These are phyloP conservation scores for Drosophila neotestacea DNA, from an alignment of 2,888 invertebrate genomes.

Conservation along the genomic window DNA sequence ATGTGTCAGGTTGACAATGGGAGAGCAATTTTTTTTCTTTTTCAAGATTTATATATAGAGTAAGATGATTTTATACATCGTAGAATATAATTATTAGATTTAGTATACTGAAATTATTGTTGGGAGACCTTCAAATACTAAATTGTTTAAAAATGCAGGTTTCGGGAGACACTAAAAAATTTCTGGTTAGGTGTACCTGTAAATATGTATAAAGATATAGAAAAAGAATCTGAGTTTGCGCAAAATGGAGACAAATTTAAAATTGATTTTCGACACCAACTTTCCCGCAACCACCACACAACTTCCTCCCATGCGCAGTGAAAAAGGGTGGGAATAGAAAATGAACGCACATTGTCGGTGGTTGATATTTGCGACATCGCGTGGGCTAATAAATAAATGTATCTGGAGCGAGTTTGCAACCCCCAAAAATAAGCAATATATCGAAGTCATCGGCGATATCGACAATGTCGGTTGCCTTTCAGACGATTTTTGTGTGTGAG, in stretches of 20 bases:
- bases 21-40: too few relatives aligned
- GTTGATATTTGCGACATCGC: slow-evolving; percentile 61
- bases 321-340: not conserved
- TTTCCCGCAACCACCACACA: slow-evolving; percentile 18
- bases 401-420: slow-evolving; percentile 68
- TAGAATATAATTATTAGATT: too few relatives aligned
- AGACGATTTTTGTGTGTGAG: slow-evolving; percentile 28
- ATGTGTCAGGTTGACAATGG: too few relatives aligned
- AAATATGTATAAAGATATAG: not conserved
- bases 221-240: slow-evolving; percentile 60
- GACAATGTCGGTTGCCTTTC: slow-evolving; percentile 31
- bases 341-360: slow-evolving; percentile 43
- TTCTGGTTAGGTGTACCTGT: not conserved
- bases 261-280: slow-evolving; percentile 64
- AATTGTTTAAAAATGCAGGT: not conserved
- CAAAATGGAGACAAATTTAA: slow-evolving; percentile 52
- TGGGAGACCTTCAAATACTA: not conserved
- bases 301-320: slow-evolving; percentile 45
- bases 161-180: not conserved
- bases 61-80: too few relatives aligned
- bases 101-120: too few relatives aligned
- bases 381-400: slow-evolving; percentile 50
- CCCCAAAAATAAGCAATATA: slow-evolving; percentile 50
- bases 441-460: slow-evolving; percentile 42
- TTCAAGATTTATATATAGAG: too few relatives aligned